Evolutionary conservation across 2,113 vertebrate species (phyloP).

Genomic region (Lepus americanus): DNA sequence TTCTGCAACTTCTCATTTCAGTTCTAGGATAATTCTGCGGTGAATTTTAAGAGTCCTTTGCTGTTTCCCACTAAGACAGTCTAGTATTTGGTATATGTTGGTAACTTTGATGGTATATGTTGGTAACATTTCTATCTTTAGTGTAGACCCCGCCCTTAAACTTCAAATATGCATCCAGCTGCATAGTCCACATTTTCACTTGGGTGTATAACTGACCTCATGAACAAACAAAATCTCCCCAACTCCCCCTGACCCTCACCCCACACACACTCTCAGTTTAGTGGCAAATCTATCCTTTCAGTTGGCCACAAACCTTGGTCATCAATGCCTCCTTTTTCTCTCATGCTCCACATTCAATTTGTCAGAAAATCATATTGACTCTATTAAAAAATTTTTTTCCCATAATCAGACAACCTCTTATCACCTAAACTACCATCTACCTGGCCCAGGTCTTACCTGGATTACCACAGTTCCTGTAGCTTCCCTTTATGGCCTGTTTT

Average conservation of each 20-base stretch:
- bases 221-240: not conserved
- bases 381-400: not conserved
- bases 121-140: not conserved
- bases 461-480: not conserved
- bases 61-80: not conserved
- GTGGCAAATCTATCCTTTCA: not conserved
- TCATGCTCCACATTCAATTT: not conserved
- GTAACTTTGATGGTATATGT: not conserved
- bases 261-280: not conserved
- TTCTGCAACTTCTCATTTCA: not conserved
- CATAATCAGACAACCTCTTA: not conserved
- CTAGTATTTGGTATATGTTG: not conserved
- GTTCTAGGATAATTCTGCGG: not conserved
- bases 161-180: not conserved
- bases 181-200: not conserved
- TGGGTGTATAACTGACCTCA: not conserved
- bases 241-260: too few species aligned
- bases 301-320: not conserved
- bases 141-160: not conserved
- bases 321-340: not conserved
- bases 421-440: fast-evolving
- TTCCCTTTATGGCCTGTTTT: not conserved
- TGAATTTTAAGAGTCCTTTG: not conserved
- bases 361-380: not conserved
- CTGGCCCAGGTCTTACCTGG: not conserved